Base-by-base conservation (phyloP, 2,113 vertebrate genomes). In the Ammodytes dubius region DNA sequence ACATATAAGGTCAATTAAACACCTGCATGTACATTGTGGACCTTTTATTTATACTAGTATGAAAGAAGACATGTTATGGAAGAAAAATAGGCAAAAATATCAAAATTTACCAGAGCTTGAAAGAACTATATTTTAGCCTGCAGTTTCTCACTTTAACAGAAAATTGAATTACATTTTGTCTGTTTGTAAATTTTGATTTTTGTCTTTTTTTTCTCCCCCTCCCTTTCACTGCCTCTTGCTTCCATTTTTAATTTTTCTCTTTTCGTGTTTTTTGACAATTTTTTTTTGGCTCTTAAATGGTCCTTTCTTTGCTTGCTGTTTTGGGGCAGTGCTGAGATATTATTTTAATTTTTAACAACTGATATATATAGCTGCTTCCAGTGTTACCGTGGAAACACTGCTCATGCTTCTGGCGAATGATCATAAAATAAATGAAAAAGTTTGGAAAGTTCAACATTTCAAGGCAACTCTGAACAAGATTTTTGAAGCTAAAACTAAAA, bases 151-250 rank as follows among this genome's bases (percentile, higher is more conserved):
- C 68, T 69, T 91, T 7, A 70, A 81, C 35, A 82, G 35, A 72
- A 87, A 86, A 66, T 84, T 84, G 82, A 88, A 85, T 39, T 47
- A 75, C 83, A 73, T 90, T 78, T 27, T 90, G 78, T 92, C 77
- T 87, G 78, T 90, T 84, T 82, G 81, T 84, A 69, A 76, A 81
- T 76, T 87, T 88, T 81, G 67, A 82, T 90, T 91, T 86, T 4
- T 90, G 77, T 88, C 84, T 87, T 85, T 74, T 86, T 87, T 69
- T 57, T 61, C 73, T 70, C 54, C 5, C 63, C 77, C 70, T 56
- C 50, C 79, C 73, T 81, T 8, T 88, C 89, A 80, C 86, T 9
- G 87, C 88, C 86, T 83, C 85, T 77, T 53, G 72, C 77, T 75
- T 84, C 58, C 76, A 77, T 89, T 68, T 10, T 59, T 70, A 79